Evolutionary conservation across 1,140 invertebrate genomes (phyloP).

Genomic region (Berghia stephanieae): DNA sequence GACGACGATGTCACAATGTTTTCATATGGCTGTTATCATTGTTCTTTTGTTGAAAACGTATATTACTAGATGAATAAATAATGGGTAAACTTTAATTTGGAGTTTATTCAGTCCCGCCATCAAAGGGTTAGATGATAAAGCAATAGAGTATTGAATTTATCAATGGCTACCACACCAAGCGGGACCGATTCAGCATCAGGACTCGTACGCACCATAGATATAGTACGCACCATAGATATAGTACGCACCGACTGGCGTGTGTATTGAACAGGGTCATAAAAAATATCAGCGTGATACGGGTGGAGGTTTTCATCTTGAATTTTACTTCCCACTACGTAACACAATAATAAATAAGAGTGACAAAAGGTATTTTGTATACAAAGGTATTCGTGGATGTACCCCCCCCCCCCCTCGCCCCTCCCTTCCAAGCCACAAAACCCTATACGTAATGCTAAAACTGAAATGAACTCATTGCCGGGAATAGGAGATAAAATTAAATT

Average conservation of each 20-base stretch:
- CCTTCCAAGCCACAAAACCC: no score
- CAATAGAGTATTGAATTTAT: background rate
- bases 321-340: no score
- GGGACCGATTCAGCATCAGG: background rate
- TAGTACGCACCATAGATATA: background rate
- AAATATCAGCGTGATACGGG: background rate
- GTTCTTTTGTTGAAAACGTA: background rate
- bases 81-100: background rate
- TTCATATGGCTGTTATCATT: background rate
- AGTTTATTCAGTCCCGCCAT: background rate
- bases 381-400: background rate
- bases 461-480: no score
- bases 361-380: background rate
- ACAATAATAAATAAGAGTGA: background rate
- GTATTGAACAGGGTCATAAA: background rate
- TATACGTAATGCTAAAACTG: no score
- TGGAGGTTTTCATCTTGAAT: background rate
- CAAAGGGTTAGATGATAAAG: background rate
- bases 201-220: background rate
- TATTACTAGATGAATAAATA: background rate
- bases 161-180: background rate
- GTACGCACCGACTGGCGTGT: background rate
- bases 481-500: no score
- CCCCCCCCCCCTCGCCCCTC: no score
- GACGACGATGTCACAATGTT: background rate